Evolutionary conservation across 2,888 invertebrate species (phyloP).

Genomic region (Dasypolia templi): DNA sequence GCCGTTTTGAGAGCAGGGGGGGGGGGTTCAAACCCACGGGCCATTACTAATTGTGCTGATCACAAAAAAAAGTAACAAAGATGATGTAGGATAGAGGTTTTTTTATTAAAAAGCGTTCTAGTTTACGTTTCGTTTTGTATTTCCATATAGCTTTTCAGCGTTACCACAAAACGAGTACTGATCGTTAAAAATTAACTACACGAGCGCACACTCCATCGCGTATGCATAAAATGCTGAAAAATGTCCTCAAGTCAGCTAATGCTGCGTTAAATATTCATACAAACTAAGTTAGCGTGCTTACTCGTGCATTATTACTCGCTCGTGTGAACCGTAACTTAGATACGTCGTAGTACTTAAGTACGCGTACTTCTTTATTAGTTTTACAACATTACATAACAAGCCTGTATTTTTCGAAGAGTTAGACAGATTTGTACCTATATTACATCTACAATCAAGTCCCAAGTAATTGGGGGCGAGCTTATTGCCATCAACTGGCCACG

Average conservation of each 20-base stretch:
- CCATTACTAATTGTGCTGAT: too few relatives aligned
- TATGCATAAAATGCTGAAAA: not conserved
- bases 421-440: not conserved
- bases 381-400: not conserved
- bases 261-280: conserved; percentile 31
- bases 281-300: conserved; percentile 2
- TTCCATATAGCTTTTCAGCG: not conserved
- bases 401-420: not conserved
- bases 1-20: too few relatives aligned
- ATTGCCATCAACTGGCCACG: not conserved
- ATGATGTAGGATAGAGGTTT: too few relatives aligned
- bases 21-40: too few relatives aligned
- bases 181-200: not conserved
- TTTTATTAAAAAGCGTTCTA: too few relatives aligned
- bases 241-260: not conserved
- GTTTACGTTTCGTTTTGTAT: too few relatives aligned
- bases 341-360: not conserved
- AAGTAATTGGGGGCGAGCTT: too few relatives aligned
- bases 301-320: conserved; percentile 38
- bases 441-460: too few relatives aligned
- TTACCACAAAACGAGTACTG: not conserved
- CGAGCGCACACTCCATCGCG: not conserved
- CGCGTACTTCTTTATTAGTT: conserved; percentile 8
- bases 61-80: too few relatives aligned
- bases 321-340: conserved; percentile 17